Evolutionary conservation across 1,140 invertebrate genomes (phyloP).

Genomic region (Theocolax elegans): DNA sequence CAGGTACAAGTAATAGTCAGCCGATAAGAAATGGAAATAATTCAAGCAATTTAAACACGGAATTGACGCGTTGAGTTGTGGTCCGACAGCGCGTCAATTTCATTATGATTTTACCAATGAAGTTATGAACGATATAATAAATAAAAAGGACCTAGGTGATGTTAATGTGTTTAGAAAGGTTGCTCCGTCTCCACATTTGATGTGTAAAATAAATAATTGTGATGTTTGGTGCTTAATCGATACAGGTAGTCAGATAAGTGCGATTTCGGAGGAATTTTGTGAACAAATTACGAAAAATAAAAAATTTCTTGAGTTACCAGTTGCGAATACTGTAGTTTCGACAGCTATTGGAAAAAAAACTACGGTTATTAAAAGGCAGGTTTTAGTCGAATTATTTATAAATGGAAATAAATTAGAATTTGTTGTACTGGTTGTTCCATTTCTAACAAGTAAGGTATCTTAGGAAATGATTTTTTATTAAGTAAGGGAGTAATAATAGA

Average conservation of each 20-base stretch:
- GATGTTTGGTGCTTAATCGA: neutral
- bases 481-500: neutral
- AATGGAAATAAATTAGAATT: neutral
- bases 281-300: conserved; percentile 29
- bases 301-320: conserved; percentile 39
- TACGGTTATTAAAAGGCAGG: conserved; percentile 29
- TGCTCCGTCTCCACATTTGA: no score
- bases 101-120: neutral
- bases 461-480: conserved; percentile 3
- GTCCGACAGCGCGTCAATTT: neutral
- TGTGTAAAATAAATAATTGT: neutral
- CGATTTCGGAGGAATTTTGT: conserved; percentile 44
- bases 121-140: no score
- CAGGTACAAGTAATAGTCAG: no score
- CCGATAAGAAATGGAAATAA: no score
- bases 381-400: conserved; percentile 1
- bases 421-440: conserved; percentile 34
- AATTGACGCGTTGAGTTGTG: neutral
- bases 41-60: neutral
- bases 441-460: conserved; percentile 14
- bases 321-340: conserved; percentile 43
- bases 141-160: no score
- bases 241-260: conserved; percentile 43
- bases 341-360: conserved; percentile 39
- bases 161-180: no score